phyloP scores from a whole-genome alignment of 1,140 invertebrate species.

The Anastatus disparis region DNA sequence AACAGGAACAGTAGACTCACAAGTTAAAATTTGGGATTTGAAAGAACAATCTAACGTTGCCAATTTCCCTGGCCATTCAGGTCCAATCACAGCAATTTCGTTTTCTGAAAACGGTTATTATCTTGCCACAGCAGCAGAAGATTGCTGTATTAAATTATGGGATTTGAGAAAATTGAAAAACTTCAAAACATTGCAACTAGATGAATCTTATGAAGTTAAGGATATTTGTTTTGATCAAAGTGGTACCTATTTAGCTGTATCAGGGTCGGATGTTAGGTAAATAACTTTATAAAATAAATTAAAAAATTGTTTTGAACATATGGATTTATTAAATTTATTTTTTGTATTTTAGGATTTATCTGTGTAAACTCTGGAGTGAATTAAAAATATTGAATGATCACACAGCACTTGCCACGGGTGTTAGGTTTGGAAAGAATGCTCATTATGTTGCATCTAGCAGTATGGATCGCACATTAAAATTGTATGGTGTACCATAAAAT shows the following conservation, averaged over 20 bases:
- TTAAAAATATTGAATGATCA: conserved; percentile 95
- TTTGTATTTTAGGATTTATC: conserved; percentile 79
- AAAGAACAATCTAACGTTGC: conserved; percentile 98
- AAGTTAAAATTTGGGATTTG: conserved; percentile 99
- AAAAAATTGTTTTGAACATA: background rate
- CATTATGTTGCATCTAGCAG: conserved; percentile 94
- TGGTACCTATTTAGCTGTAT: conserved; percentile 96
- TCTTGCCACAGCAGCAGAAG: conserved; percentile 96
- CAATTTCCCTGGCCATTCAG: conserved; percentile 96
- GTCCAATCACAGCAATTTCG: conserved; percentile 92
- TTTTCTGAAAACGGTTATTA: conserved; percentile 99
- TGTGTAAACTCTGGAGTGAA: conserved; percentile 98
- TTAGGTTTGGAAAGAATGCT: conserved; percentile 94
- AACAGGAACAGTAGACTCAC: conserved; percentile 94
- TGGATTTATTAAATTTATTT: conserved; percentile 12
- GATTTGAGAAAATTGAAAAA: conserved; percentile 99
- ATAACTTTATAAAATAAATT: conserved; percentile 3
- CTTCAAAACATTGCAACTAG: conserved; percentile 95
- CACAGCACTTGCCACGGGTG: conserved; percentile 93
- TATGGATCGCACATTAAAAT: conserved; percentile 97
- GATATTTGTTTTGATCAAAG: conserved; percentile 98
- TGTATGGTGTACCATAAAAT: conserved; percentile 88
- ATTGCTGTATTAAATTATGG: conserved; percentile 98
- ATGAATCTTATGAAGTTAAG: conserved; percentile 92
- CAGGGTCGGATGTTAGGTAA: conserved; percentile 94